phyloP scores from a whole-genome alignment of 2,797 vertebrate species.

The Syngnathus acus region DNA sequence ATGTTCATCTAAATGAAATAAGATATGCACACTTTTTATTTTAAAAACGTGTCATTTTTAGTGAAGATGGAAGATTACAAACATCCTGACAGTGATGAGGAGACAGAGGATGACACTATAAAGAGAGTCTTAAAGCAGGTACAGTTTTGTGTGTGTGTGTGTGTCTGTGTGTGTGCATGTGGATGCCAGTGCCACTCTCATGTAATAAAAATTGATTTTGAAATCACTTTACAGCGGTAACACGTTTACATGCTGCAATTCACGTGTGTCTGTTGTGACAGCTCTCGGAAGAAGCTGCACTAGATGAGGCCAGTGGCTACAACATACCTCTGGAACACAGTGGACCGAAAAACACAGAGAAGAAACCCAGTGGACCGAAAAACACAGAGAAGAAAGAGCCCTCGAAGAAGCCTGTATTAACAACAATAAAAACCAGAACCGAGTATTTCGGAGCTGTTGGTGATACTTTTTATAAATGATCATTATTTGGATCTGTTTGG shows the following conservation, averaged over 20 bases:
- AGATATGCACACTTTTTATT: background rate
- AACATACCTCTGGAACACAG: slow-evolving; percentile 79
- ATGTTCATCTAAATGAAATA: background rate
- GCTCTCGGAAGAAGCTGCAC: slow-evolving; percentile 85
- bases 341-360: slow-evolving; percentile 49
- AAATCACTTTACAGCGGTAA: slow-evolving; percentile 4
- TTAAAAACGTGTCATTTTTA: slow-evolving; percentile 44
- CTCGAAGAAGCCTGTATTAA: slow-evolving; percentile 51
- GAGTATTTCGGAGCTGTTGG: background rate
- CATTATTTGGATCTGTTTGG: slow-evolving; percentile 2
- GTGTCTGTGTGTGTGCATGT: slow-evolving; percentile 3
- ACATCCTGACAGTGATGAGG: slow-evolving; percentile 85
- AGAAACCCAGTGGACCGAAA: slow-evolving; percentile 54
- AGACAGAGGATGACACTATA: slow-evolving; percentile 84
- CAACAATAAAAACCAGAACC: background rate
- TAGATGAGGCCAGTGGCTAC: slow-evolving; percentile 91
- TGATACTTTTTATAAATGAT: background rate
- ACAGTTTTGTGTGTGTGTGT: slow-evolving; percentile 5
- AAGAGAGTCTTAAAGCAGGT: slow-evolving; percentile 85
- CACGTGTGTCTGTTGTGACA: slow-evolving; percentile 40
- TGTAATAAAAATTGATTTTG: background rate
- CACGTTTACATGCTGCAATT: slow-evolving; percentile 7
- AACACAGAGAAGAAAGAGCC: slow-evolving; percentile 57
- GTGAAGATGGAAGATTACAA: slow-evolving; percentile 78
- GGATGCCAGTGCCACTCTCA: slow-evolving; percentile 1